Evolutionary conservation across 2,797 vertebrate species (phyloP).

Genomic region (Sebastes trivittatus): DNA sequence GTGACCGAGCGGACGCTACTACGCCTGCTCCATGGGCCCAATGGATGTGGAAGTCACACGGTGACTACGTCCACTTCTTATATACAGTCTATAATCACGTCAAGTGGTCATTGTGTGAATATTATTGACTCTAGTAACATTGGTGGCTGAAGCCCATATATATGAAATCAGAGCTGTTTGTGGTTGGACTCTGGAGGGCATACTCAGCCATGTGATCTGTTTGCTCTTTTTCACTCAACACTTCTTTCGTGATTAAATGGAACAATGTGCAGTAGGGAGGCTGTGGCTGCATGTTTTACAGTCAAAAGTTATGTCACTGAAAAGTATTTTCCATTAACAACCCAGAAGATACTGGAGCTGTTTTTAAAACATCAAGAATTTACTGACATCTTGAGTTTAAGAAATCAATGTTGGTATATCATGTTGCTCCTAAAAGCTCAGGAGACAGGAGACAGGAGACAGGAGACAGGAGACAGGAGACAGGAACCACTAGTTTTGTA

Average conservation of each 20-base stretch:
- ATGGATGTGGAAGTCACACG: too few species aligned
- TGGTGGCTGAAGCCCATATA: not conserved
- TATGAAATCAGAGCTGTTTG: not conserved
- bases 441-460: not conserved
- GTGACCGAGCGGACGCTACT: too few species aligned
- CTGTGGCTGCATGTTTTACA: not conserved
- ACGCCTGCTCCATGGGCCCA: too few species aligned
- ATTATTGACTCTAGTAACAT: not conserved
- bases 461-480: not conserved
- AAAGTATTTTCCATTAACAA: not conserved
- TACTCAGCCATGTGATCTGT: not conserved
- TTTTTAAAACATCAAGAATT: not conserved
- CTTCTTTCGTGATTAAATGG: not conserved
- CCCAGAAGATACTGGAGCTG: not conserved
- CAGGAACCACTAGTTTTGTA: not conserved
- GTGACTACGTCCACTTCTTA: too few species aligned
- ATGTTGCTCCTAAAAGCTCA: not conserved
- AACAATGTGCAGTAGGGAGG: not conserved
- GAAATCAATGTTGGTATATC: not conserved
- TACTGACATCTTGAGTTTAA: not conserved
- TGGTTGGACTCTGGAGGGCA: not conserved
- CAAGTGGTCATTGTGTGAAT: not conserved
- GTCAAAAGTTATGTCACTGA: slow-evolving; percentile 10
- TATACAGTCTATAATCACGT: not conserved
- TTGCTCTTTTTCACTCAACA: not conserved